Conservation (phyloP, 2,113 vertebrate species). For the Herpetotheres cachinnans region DNA sequence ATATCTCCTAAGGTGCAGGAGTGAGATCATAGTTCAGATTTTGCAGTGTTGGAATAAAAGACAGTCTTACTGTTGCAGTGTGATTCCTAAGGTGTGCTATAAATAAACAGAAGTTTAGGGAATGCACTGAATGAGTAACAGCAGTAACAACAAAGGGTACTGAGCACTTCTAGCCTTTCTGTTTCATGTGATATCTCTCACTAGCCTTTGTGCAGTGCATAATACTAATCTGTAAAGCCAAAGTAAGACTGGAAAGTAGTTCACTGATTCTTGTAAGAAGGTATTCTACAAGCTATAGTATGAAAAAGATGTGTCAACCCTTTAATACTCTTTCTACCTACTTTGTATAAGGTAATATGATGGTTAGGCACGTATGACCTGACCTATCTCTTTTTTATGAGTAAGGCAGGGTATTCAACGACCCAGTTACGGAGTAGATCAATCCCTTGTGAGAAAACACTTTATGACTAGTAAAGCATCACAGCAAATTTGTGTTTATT, state of each 20-base stretch:
- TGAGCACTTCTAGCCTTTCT: not conserved
- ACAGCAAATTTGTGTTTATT: not conserved
- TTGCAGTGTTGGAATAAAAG: not conserved
- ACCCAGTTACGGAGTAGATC: not conserved
- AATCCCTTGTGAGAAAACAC: not conserved
- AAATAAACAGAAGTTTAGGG: not conserved
- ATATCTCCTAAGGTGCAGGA: not conserved
- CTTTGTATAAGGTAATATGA: not conserved
- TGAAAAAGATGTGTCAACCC: not conserved
- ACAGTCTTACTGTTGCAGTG: not conserved
- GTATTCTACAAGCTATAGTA: not conserved
- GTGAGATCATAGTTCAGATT: not conserved
- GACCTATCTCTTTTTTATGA: not conserved
- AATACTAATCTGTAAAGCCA: not conserved
- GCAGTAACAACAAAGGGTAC: not conserved
- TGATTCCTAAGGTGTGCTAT: not conserved
- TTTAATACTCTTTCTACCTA: not conserved
- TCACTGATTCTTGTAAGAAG: not conserved
- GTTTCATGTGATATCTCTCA: not conserved
- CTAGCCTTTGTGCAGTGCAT: not conserved
- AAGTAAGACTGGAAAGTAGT: not conserved
- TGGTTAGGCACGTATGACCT: not conserved
- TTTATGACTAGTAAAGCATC: not conserved
- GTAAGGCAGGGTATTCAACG: not conserved
- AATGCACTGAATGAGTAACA: not conserved